Evolutionary conservation across 2,888 invertebrate genomes (phyloP).

Genomic region (Xestoiulus laeticollis): DNA sequence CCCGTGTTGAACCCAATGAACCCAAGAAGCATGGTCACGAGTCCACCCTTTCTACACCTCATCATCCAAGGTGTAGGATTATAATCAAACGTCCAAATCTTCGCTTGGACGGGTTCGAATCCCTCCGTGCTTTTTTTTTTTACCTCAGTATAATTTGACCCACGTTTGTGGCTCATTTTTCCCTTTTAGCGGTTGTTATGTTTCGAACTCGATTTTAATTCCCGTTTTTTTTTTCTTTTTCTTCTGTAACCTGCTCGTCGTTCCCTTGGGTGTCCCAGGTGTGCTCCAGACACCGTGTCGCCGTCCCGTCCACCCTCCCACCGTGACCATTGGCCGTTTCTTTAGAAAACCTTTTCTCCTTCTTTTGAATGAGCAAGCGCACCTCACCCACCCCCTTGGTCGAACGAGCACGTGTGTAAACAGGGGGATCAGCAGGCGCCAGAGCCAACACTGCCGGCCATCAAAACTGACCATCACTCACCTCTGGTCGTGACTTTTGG

Average conservation of each 20-base stretch:
- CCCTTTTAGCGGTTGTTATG: background rate
- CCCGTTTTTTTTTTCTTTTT: background rate
- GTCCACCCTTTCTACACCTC: no score
- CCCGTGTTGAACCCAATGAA: no score
- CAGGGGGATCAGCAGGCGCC: constrained; percentile 6
- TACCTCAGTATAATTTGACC: background rate
- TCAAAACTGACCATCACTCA: constrained; percentile 18
- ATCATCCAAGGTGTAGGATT: no score
- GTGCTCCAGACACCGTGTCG: constrained; percentile 17
- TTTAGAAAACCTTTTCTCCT: background rate
- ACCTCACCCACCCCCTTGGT: background rate
- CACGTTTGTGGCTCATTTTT: background rate
- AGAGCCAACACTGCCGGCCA: background rate
- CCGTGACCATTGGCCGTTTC: constrained; percentile 18
- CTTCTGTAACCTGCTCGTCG: background rate
- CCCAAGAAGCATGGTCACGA: no score
- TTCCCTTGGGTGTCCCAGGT: constrained; percentile 26
- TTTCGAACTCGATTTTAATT: background rate
- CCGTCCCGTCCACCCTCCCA: constrained; percentile 5
- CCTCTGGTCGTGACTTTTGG: background rate
- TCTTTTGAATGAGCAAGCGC: background rate
- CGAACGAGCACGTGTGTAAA: constrained; percentile 13
- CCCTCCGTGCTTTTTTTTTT: no score
- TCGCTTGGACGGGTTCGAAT: no score
- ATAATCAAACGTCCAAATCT: no score